These are phyloP conservation scores for Spialia ferax DNA, from an alignment of 2,888 invertebrate genomes.

Conservation along the genomic window DNA sequence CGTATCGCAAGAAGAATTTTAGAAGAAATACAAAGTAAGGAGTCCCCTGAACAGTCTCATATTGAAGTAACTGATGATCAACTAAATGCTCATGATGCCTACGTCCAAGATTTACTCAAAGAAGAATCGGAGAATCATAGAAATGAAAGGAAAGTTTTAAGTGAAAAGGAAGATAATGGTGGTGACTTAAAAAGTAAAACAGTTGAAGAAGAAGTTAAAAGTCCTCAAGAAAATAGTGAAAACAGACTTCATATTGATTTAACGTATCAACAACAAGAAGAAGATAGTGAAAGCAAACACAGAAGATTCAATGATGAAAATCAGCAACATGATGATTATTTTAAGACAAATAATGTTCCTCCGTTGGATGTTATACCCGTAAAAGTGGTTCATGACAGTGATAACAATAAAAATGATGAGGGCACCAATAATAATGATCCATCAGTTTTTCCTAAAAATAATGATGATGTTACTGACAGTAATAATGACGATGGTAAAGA, in stretches of 20 bases:
- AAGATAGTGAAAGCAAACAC: conserved; percentile 36
- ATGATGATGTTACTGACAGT: neutral
- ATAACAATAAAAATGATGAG: neutral
- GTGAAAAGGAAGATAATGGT: conserved; percentile 34
- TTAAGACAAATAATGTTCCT: conserved; percentile 33
- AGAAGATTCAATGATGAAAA: conserved; percentile 25
- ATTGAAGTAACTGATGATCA: conserved; percentile 60
- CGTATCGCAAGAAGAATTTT: conserved; percentile 68
- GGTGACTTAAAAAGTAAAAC: neutral
- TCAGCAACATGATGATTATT: conserved; percentile 26
- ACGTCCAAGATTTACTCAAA: conserved; percentile 60
- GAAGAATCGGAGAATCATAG: conserved; percentile 60
- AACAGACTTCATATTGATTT: conserved; percentile 48
- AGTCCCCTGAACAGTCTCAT: conserved; percentile 47
- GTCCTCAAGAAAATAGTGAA: conserved; percentile 33
- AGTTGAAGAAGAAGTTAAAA: neutral
- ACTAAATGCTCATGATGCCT: conserved; percentile 60
- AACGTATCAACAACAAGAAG: conserved; percentile 45
- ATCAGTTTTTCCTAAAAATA: neutral
- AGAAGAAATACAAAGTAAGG: conserved; percentile 57
- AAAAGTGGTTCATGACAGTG: conserved; percentile 46
- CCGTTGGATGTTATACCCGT: conserved; percentile 47
- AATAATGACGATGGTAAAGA: neutral
- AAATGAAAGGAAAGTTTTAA: conserved; percentile 39
- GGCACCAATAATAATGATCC: neutral